Base-by-base conservation (phyloP, 2,113 vertebrate species). In the Pterocles burchelli region DNA sequence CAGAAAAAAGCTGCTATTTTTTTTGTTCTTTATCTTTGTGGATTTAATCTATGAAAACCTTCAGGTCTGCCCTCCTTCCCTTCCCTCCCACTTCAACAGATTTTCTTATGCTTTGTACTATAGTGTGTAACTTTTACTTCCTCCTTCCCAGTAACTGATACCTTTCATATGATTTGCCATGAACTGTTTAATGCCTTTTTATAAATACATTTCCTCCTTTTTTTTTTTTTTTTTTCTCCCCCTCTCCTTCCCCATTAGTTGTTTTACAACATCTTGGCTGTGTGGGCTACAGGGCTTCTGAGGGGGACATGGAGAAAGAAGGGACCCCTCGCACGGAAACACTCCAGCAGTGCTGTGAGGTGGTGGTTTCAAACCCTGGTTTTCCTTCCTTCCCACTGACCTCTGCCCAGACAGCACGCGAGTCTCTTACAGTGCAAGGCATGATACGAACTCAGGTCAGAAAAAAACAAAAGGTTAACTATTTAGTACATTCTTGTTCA, bases 1-100 rank as follows among this genome's bases (percentile, higher is more conserved):
- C 99, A 99, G 98, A 99, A 99, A 98, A 98, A 99, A 99, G 99
- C 99, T 99, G 99, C 99, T 99, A 99, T 99, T 99, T 99, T 98
- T 98, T 98, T 98, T 98, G 98, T 99, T 99, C 98, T 98, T 98
- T 99, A 98, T 98, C 99, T 98, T 98, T 98, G 98, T 99, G 98
- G 98, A 99, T 99, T 98, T 98, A 98, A 98, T 98, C 98, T 98
- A 98, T 98, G 97, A 98, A 98, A 98, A 98, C 97, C 97, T 99
- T 99, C 99, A 99, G 99, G 99, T 99, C 99, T 99, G 96, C 98
- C 98, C 98, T 98, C 89, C 90, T 92, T 93, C 88, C 97, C 91
- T 89, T 76, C 77, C 93, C 85, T 80, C 82, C 76, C 96, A 96
- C 95, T 97, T 98, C 98, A 96, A 94, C 96, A 96, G 54, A 98